phyloP scores from a whole-genome alignment of 2,797 vertebrate species.

The Arctocebus calabarensis region DNA sequence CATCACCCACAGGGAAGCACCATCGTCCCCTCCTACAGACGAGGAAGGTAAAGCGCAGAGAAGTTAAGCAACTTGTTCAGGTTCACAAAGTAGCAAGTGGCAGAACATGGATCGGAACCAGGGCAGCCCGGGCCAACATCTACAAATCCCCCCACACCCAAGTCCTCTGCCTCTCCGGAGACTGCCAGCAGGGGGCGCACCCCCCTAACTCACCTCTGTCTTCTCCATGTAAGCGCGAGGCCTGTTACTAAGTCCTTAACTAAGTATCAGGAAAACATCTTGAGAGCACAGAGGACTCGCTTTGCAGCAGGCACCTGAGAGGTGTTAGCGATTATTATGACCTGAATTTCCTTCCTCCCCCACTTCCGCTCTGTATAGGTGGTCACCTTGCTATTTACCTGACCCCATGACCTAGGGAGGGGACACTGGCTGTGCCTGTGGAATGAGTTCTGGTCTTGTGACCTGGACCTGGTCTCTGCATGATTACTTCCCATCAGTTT shows the following conservation, averaged over 20 bases:
- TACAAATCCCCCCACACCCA: not conserved
- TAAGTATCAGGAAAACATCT: not conserved
- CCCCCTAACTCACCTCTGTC: not conserved
- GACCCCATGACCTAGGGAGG: rapidly evolving
- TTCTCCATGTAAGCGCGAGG: not conserved
- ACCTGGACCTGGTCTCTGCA: not conserved
- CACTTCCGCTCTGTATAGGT: rapidly evolving
- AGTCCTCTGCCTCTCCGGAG: not conserved
- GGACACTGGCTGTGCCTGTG: not conserved
- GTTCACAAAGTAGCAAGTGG: not conserved
- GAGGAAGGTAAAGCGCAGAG: not conserved
- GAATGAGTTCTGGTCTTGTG: not conserved
- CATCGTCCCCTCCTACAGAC: not conserved
- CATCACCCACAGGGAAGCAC: not conserved
- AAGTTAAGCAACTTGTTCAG: not conserved
- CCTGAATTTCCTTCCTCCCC: not conserved
- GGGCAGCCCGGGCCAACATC: not conserved
- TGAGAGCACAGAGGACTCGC: not conserved
- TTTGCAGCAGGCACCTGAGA: rapidly evolving
- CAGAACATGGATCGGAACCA: not conserved
- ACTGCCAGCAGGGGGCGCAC: not conserved
- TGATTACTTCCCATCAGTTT: not conserved
- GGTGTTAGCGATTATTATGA: not conserved
- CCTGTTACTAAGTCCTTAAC: not conserved
- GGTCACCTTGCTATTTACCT: rapidly evolving